These are phyloP conservation scores for Cephus runcator DNA, from an alignment of 2,888 invertebrate species.

Conservation along the genomic window DNA sequence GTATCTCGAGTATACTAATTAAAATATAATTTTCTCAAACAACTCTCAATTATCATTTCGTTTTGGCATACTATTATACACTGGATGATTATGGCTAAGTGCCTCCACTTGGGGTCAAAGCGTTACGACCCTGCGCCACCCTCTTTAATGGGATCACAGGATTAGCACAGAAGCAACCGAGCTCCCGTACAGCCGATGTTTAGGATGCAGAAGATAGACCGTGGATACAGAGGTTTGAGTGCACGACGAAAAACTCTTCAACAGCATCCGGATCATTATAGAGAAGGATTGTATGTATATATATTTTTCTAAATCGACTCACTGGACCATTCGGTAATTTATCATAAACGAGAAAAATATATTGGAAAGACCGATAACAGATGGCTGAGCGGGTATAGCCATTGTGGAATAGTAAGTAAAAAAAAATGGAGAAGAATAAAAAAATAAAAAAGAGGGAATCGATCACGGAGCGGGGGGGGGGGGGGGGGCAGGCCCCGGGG, in stretches of 20 bases:
- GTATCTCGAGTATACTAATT: too few relatives aligned
- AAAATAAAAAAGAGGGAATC: not conserved
- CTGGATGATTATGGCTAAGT: not conserved
- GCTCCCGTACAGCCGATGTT: not conserved
- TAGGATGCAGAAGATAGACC: not conserved
- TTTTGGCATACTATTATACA: too few relatives aligned
- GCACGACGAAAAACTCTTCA: conserved; percentile 4
- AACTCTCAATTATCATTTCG: too few relatives aligned
- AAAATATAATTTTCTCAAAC: too few relatives aligned
- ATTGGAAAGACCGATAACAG: conserved; percentile 35
- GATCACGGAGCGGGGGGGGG: too few relatives aligned
- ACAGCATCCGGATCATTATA: too few relatives aligned
- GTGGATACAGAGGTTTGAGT: not conserved
- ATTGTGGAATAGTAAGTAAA: not conserved
- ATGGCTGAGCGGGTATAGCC: conserved; percentile 21
- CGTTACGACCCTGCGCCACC: conserved; percentile 29
- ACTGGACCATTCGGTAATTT: not conserved
- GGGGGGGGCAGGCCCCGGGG: too few relatives aligned
- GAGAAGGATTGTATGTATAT: too few relatives aligned
- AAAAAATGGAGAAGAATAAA: not conserved
- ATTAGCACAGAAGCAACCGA: conserved; percentile 23
- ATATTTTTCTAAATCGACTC: too few relatives aligned
- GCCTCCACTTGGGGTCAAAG: conserved; percentile 20
- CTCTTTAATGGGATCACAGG: conserved; percentile 38
- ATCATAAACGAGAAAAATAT: not conserved